Conservation (phyloP, 2,888 invertebrate species). For the Masnerella sp. region DNA sequence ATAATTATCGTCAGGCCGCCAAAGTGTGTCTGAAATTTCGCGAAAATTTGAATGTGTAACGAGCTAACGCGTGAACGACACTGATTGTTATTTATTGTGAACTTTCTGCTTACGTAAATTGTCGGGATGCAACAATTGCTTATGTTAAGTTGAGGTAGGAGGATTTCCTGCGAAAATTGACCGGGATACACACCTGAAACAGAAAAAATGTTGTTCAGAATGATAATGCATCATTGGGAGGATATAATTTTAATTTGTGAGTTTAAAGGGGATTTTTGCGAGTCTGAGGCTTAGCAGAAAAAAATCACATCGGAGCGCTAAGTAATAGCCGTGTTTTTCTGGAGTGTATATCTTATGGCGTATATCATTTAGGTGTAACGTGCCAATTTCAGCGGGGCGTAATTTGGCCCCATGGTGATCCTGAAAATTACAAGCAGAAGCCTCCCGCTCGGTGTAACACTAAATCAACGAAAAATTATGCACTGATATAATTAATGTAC, state of each 20-base stretch:
- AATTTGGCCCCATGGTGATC: slow-evolving; percentile 53
- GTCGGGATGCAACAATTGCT: too few species aligned
- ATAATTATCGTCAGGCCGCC: too few species aligned
- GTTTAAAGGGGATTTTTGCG: too few species aligned
- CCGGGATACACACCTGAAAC: slow-evolving; percentile 20
- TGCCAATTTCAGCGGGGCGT: slow-evolving; percentile 47
- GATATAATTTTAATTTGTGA: too few species aligned
- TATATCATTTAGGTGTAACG: slow-evolving; percentile 28
- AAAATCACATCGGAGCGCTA: slow-evolving; percentile 20
- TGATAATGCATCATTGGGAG: too few species aligned
- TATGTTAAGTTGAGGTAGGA: neutral
- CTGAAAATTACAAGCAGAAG: slow-evolving; percentile 36
- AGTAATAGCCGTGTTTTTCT: slow-evolving; percentile 28
- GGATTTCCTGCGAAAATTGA: neutral
- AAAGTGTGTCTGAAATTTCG: too few species aligned
- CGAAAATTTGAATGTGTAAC: neutral
- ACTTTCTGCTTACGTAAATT: neutral
- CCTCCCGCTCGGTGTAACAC: neutral
- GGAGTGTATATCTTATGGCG: slow-evolving; percentile 15
- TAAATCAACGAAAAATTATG: slow-evolving; percentile 38
- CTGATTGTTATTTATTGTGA: neutral
- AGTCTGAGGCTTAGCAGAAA: too few species aligned
- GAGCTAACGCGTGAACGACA: neutral
- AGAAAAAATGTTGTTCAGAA: too few species aligned
- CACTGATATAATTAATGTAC: slow-evolving; percentile 22